Conservation (phyloP, 2,113 vertebrate species). For the Bothrops jararaca region DNA sequence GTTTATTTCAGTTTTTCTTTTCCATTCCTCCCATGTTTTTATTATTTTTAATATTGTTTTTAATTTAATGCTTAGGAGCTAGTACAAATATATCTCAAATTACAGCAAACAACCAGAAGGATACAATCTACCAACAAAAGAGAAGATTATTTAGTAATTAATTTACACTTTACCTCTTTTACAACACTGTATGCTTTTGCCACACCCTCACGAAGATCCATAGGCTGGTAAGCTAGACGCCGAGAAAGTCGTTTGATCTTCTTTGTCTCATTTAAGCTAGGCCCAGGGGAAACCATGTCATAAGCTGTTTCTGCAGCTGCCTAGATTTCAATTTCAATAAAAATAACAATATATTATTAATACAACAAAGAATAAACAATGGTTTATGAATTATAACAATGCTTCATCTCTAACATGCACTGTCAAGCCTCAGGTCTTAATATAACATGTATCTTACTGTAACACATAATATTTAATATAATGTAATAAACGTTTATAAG, state of each 20-base stretch:
- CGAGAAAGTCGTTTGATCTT: constrained; percentile 84
- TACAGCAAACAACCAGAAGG: background rate
- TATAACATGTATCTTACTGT: background rate
- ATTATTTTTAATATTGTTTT: background rate
- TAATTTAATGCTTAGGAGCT: background rate
- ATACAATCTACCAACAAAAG: background rate
- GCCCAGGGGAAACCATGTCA: constrained; percentile 95
- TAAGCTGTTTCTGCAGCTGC: constrained; percentile 96
- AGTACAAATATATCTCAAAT: background rate
- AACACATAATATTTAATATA: background rate
- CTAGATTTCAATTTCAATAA: constrained; percentile 60
- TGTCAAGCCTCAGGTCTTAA: background rate
- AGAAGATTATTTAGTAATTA: background rate
- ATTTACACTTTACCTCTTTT: constrained; percentile 81
- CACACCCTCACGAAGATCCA: constrained; percentile 93
- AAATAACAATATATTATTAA: background rate
- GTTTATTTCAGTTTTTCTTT: background rate
- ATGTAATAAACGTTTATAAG: background rate
- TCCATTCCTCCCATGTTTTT: background rate
- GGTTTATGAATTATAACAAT: background rate
- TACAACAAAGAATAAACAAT: background rate
- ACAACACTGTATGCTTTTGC: constrained; percentile 97
- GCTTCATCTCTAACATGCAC: background rate
- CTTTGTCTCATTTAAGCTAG: constrained; percentile 81
- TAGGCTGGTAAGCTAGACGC: constrained; percentile 89